Evolutionary conservation across 2,888 invertebrate genomes (phyloP).

Genomic region (Aricia artaxerxes): DNA sequence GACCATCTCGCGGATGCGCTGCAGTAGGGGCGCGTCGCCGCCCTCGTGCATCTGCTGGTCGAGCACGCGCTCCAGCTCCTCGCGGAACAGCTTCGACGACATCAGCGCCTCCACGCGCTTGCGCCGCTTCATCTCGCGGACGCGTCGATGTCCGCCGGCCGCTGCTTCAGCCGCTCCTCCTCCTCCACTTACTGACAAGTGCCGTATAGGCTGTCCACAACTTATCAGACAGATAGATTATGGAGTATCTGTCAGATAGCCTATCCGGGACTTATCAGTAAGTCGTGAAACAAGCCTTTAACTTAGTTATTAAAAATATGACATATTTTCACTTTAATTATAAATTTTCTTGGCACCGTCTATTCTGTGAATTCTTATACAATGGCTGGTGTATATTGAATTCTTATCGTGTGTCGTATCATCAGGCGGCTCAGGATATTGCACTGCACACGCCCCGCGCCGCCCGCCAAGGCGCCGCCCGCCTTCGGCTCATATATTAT

Average conservation of each 20-base stretch:
- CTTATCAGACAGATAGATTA: too few relatives aligned
- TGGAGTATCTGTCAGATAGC: too few relatives aligned
- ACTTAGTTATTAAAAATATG: not conserved
- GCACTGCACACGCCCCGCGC: conserved; percentile 36
- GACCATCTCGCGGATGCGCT: conserved; percentile 97
- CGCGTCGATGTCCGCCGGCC: conserved; percentile 47
- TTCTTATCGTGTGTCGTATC: conserved; percentile 30
- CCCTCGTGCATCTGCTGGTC: conserved; percentile 94
- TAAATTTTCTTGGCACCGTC: conserved; percentile 8
- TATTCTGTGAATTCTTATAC: conserved; percentile 24
- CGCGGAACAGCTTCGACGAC: conserved; percentile 96
- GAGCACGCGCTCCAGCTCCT: conserved; percentile 97
- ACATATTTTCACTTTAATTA: not conserved
- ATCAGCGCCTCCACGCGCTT: conserved; percentile 98
- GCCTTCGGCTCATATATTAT: conserved; percentile 10
- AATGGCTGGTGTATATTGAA: conserved; percentile 26
- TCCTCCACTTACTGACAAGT: too few relatives aligned
- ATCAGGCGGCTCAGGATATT: conserved; percentile 40
- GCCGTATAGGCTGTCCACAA: too few relatives aligned
- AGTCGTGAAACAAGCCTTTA: too few relatives aligned
- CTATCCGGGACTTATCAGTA: too few relatives aligned
- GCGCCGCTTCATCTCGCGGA: conserved; percentile 98
- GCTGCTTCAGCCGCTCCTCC: too few relatives aligned
- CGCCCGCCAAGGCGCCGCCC: conserved; percentile 23
- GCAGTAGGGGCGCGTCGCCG: conserved; percentile 88